These are phyloP conservation scores for Drosophila nikananu DNA, from an alignment of 1,140 invertebrate genomes.

Conservation along the genomic window DNA sequence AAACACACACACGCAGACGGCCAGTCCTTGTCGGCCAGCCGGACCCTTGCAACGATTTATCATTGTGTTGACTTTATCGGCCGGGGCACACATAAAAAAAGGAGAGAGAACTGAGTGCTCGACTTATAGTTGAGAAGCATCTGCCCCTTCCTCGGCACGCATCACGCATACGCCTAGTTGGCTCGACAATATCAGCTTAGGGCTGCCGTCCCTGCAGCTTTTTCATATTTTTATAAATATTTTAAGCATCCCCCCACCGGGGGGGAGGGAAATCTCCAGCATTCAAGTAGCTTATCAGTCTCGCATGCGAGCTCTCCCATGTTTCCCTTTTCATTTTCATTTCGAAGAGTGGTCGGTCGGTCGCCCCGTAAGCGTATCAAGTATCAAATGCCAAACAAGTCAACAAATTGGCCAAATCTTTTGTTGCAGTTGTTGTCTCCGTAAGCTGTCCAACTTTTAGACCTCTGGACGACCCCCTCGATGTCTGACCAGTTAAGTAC, in stretches of 20 bases:
- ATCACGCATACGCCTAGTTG: conserved; percentile 76
- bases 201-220: conserved; percentile 13
- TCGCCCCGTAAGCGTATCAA: conserved; percentile 60
- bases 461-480: conserved; percentile 19
- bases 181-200: conserved; percentile 71
- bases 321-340: conserved; percentile 25
- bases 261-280: conserved; percentile 40
- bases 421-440: conserved; percentile 20
- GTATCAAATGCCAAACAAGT: conserved; percentile 76
- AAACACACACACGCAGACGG: conserved; percentile 11
- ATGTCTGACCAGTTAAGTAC: conserved; percentile 46
- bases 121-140: conserved; percentile 48
- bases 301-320: conserved; percentile 30
- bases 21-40: background rate
- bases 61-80: conserved; percentile 78
- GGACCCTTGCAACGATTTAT: conserved; percentile 73
- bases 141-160: background rate
- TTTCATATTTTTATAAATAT: conserved; percentile 80
- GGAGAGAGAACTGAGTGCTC: conserved; percentile 24
- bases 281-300: conserved; percentile 78
- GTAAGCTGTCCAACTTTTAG: conserved; percentile 32
- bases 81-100: conserved; percentile 51
- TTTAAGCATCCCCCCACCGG: conserved; percentile 66
- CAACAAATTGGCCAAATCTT: conserved; percentile 72
- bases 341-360: background rate